Evolutionary conservation across 2,113 vertebrate species (phyloP).

Genomic region (Spilogale gracilis): DNA sequence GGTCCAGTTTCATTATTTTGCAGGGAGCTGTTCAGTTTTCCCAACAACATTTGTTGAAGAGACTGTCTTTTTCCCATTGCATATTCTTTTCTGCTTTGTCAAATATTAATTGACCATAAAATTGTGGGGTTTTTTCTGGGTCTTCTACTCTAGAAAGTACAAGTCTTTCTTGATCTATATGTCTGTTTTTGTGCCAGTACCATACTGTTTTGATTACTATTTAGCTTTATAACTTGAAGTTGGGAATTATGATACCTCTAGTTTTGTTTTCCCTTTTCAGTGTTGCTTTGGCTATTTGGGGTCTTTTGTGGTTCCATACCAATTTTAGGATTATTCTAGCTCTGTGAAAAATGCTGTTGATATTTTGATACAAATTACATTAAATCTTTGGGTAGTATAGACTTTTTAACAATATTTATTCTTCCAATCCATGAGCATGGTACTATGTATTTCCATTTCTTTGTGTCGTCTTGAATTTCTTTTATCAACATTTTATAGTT

Average conservation of each 20-base stretch:
- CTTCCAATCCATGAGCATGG: not conserved
- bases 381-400: not conserved
- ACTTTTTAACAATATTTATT: not conserved
- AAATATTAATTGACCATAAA: not conserved
- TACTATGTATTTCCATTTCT: not conserved
- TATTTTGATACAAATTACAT: not conserved
- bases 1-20: not conserved
- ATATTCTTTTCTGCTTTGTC: not conserved
- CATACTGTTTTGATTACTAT: not conserved
- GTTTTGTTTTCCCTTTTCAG: not conserved
- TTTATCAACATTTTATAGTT: not conserved
- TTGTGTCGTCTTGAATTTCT: not conserved
- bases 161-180: not conserved
- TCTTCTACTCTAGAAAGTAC: not conserved
- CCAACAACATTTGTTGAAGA: not conserved
- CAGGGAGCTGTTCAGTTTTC: not conserved
- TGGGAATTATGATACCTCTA: not conserved
- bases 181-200: not conserved
- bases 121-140: not conserved
- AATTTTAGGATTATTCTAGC: not conserved
- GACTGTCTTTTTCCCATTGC: not conserved
- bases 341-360: not conserved
- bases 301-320: not conserved
- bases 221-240: not conserved
- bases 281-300: not conserved